Evolutionary conservation across 2,797 vertebrate species (phyloP), one percentile per base, ranked within the genome.

Genomic region (Manis pentadactyla): DNA sequence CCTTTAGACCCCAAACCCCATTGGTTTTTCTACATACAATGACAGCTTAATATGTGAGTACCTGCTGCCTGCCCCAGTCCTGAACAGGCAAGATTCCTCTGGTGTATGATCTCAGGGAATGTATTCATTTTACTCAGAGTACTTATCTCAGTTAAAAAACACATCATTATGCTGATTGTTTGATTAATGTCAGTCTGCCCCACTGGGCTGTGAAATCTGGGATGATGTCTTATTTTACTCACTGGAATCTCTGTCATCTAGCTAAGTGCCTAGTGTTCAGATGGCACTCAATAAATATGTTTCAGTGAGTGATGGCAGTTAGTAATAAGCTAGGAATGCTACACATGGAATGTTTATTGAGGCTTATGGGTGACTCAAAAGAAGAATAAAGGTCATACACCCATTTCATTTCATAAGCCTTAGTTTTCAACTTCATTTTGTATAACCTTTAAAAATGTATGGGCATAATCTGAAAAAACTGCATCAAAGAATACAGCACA

Each of bases 21-120:
- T 49, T 13, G 39, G n/a, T 18, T 34, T 87, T 84, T 42, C 71
- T 7, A 73, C 4, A 37, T 25, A n/a, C 11, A 27, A 4, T 6
- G 37, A 87, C 15, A 57, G 17, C 77, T 25, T 83, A 4, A 53
- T 8, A 25, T 23, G 21, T n/a, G 57, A 37, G 42, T 15, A 39
- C n/a, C 27, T 15, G 59, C 8, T 46, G 4, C 0, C 17, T 0
- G 11, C 34, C 42, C 29, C 31, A 39, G n/a, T 1, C 2, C 83
- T 53, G 27, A 46, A 63, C 1, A 49, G 31, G n/a, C 14, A 57
- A 49, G 55, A 37, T 14, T n/a, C 59, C 64, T 27, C n/a, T 27
- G 64, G 19, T 21, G 17, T 10, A 46, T 8, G 74, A 15, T 23
- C 5, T 68, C 75, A 57, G 81, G 39, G 37, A 53, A 21, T 57